A percentile compares a stretch with the other conserved stretches of the same genome.
These are phyloP conservation scores for Sparidentex hasta DNA, from an alignment of 2,797 vertebrate species.

Conservation along the genomic window DNA sequence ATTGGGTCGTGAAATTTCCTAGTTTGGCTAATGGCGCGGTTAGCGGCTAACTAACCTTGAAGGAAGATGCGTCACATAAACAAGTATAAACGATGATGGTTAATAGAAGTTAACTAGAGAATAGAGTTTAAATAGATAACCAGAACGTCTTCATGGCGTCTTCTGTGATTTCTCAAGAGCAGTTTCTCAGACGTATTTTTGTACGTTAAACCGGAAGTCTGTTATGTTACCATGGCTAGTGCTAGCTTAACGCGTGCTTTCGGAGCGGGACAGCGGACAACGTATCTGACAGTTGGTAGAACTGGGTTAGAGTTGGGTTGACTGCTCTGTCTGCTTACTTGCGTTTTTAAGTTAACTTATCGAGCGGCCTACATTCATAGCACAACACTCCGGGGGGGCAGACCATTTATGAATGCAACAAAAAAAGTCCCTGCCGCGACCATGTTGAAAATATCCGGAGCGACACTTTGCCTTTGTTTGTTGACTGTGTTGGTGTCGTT, in stretches of 20 bases:
- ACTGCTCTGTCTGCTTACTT: constrained; percentile 27
- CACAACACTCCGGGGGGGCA: background rate
- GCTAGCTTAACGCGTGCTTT: background rate
- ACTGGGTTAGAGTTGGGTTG: background rate
- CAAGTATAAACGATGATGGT: too few relatives aligned
- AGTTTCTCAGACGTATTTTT: background rate
- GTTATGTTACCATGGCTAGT: fast-evolving
- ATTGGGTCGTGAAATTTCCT: too few relatives aligned
- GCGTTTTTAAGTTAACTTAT: constrained; percentile 11
- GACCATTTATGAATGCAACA: constrained; percentile 55
- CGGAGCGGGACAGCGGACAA: background rate
- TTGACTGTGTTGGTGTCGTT: constrained; percentile 62
- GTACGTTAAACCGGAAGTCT: constrained; percentile 29
- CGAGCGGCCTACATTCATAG: background rate
- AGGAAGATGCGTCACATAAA: too few relatives aligned
- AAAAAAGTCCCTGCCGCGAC: constrained; percentile 11
- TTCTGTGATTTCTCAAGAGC: too few relatives aligned
- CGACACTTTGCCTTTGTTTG: constrained; percentile 72
- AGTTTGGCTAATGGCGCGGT: too few relatives aligned
- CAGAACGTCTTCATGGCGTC: too few relatives aligned
- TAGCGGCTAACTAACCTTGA: too few relatives aligned
- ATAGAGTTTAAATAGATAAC: too few relatives aligned
- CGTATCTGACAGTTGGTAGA: constrained; percentile 46
- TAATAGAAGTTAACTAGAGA: too few relatives aligned
- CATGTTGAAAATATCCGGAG: constrained; percentile 61